Evolutionary conservation across 2,888 invertebrate genomes (phyloP), one percentile per base, ranked within the genome.

Genomic region (Helicoverpa assulta): DNA sequence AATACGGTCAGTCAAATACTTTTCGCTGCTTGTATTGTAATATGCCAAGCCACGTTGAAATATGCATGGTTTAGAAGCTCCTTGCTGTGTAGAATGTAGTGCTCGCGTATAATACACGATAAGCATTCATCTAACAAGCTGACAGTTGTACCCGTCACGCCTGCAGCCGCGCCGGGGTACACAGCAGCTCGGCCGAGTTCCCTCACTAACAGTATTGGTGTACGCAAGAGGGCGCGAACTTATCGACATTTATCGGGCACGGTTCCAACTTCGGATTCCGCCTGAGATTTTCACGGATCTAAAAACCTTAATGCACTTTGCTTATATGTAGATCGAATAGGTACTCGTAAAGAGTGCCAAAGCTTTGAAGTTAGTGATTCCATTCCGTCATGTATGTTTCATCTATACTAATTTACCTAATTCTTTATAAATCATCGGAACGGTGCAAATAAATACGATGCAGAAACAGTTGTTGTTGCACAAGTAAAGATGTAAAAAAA

Each of bases 211-310:
- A 60, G 33, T 57, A 69, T 61, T 75, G 60, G 54, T 33, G 29
- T 33, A 58, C 60, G n/a, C 54, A 61, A 70, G 57, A 76, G 54
- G 47, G 57, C 53, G 59, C 54, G 26, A 61, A 76, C 43, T 61
- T 76, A 76, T 80, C 76, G 76, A 80, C 64, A 69, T 70, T 40
- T 76, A 50, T 52, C 61, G 80, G 76, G 76, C 80, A 80, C 57
- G 33, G 54, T 70, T 76, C 76, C 76, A 76, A 69, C 40, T 76
- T 40, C 54, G 54, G 57, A 47, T 64, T 60, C 58, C 19, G 54
- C 33, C 52, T 58, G 54, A 62, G 58, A 80, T 76, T 70, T 76
- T 62, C 60, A 33, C 58, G 54, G 19, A 37, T n/a, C 47, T 33
- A 55, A 64, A 56, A 70, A 65, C 54, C 26, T 47, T 37, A 76